A percentile compares a stretch with the other conserved stretches of the same genome.
Evolutionary conservation across 1,140 invertebrate genomes (phyloP).

Genomic region (Cataglyphis hispanica): DNA sequence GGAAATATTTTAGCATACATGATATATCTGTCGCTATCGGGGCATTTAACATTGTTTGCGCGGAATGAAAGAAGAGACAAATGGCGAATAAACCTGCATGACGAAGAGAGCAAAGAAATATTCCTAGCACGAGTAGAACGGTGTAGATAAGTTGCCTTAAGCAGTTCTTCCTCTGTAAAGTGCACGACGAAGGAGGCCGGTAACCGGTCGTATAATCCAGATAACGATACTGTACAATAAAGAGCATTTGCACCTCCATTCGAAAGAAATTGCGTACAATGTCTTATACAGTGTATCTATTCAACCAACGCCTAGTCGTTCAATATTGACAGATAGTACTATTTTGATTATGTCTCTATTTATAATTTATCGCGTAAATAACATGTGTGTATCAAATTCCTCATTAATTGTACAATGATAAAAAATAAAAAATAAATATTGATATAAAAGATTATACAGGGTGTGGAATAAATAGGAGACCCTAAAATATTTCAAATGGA

Average conservation of each 20-base stretch:
- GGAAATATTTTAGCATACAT: background rate
- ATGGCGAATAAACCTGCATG: background rate
- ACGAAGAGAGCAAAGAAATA: background rate
- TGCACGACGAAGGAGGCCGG: conserved; percentile 6
- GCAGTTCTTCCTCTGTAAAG: background rate
- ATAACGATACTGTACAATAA: conserved; percentile 19
- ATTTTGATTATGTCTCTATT: conserved; percentile 15
- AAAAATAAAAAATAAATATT: background rate
- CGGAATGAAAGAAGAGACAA: conserved; percentile 33
- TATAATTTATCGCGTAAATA: conserved; percentile 7
- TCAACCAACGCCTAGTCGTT: conserved; percentile 15
- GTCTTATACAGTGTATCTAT: conserved; percentile 4
- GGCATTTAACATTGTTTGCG: conserved; percentile 26
- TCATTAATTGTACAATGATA: background rate
- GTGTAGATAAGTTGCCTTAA: conserved; percentile 12
- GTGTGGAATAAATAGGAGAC: no score
- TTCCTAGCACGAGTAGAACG: conserved; percentile 6
- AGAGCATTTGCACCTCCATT: conserved; percentile 31
- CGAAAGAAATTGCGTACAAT: conserved; percentile 15
- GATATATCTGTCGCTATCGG: conserved; percentile 16
- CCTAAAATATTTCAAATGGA: no score
- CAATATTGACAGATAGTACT: background rate
- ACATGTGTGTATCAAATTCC: background rate
- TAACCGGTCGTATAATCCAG: conserved; percentile 41
- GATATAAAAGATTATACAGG: no score